These are phyloP conservation scores for Microplitis mediator DNA, from an alignment of 1,140 invertebrate species.

Conservation along the genomic window DNA sequence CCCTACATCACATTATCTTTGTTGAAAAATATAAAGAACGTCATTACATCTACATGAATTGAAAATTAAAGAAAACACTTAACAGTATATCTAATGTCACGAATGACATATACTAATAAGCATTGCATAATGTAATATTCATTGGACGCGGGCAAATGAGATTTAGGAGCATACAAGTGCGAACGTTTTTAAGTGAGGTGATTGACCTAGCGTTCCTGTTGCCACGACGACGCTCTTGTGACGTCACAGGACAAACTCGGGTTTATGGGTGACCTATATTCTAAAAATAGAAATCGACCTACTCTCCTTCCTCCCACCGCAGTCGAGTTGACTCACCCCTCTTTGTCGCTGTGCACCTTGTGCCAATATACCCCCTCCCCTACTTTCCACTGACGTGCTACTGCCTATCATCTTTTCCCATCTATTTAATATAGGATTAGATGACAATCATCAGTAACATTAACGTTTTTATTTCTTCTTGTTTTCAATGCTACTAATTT, in stretches of 20 bases:
- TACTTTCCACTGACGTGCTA: constrained; percentile 7
- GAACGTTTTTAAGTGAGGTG: constrained; percentile 31
- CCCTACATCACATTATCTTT: too few species aligned
- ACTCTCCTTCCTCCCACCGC: constrained; percentile 24
- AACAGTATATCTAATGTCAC: too few species aligned
- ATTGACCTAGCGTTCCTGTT: constrained; percentile 50
- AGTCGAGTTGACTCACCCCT: constrained; percentile 29
- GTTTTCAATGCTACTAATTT: too few species aligned
- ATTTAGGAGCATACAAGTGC: neutral
- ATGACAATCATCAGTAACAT: neutral
- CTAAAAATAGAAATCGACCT: constrained; percentile 50
- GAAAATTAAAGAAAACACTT: too few species aligned
- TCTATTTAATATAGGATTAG: neutral
- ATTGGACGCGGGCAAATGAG: too few species aligned
- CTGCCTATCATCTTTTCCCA: constrained; percentile 11
- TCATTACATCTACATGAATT: too few species aligned
- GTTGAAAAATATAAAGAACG: too few species aligned
- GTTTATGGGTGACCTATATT: constrained; percentile 55
- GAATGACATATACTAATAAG: too few species aligned
- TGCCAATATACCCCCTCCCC: neutral
- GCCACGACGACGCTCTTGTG: constrained; percentile 55
- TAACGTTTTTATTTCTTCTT: neutral
- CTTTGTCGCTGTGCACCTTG: constrained; percentile 24
- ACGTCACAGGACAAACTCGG: constrained; percentile 57
- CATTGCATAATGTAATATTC: too few species aligned